phyloP scores from a whole-genome alignment of 1,140 invertebrate genomes.

The Chelonus insularis region DNA sequence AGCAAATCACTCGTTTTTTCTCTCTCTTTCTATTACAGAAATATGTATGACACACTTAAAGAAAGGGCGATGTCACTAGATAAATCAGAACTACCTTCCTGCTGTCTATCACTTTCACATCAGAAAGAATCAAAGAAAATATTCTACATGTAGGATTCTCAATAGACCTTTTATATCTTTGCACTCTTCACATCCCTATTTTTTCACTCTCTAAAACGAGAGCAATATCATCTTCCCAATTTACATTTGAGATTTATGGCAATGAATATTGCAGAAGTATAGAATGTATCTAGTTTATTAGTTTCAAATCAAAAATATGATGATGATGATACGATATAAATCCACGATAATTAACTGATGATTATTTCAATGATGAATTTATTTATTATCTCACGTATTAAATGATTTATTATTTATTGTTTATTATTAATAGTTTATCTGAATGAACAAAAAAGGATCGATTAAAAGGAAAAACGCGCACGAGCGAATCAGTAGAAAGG shows the following conservation, averaged over 20 bases:
- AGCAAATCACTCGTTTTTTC: background rate
- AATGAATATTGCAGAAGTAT: too few species aligned
- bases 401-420: background rate
- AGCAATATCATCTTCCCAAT: too few species aligned
- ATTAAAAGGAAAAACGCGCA: background rate
- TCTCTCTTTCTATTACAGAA: background rate
- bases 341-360: background rate
- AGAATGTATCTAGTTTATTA: too few species aligned
- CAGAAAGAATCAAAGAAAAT: background rate
- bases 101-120: constrained; percentile 13
- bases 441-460: background rate
- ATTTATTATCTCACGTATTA: background rate
- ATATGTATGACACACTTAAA: constrained; percentile 2
- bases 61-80: background rate
- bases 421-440: too few species aligned
- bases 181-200: too few species aligned
- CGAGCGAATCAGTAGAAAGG: background rate
- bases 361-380: too few species aligned
- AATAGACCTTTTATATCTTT: background rate
- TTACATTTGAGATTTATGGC: too few species aligned
- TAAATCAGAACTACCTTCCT: constrained; percentile 7
- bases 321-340: background rate
- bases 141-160: background rate
- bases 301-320: background rate
- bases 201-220: too few species aligned